Percentiles rank a stretch among this genome's conserved stretches.
Conservation (phyloP, 2,888 invertebrate species). For the Drosophila anomelani region DNA sequence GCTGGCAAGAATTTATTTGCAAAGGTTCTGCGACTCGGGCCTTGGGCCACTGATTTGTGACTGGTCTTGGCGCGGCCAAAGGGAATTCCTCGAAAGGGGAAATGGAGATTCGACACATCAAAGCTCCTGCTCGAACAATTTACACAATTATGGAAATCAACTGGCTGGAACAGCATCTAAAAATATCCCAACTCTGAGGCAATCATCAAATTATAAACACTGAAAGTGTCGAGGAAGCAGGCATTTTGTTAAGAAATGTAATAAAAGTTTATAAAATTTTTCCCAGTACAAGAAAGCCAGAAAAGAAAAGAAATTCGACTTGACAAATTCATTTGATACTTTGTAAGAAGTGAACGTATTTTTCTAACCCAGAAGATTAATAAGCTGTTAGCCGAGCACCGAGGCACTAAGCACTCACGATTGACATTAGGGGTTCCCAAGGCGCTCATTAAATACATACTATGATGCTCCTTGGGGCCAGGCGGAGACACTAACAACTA, state of each 20-base stretch:
- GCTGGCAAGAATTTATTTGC: slow-evolving; percentile 75
- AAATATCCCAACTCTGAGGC: slow-evolving; percentile 5
- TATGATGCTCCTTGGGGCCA: slow-evolving; percentile 10
- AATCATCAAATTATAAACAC: neutral
- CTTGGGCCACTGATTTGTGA: slow-evolving; percentile 64
- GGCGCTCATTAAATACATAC: slow-evolving; percentile 45
- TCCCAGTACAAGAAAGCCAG: neutral
- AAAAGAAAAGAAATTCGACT: neutral
- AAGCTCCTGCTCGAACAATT: slow-evolving; percentile 52
- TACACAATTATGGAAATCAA: slow-evolving; percentile 73
- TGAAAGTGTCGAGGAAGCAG: neutral
- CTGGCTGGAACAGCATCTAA: slow-evolving; percentile 14
- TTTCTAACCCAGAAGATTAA: slow-evolving; percentile 30
- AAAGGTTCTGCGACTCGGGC: slow-evolving; percentile 51
- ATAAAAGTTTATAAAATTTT: neutral
- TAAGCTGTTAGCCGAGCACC: slow-evolving; percentile 26
- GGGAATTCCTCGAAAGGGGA: slow-evolving; percentile 41
- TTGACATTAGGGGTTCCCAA: slow-evolving; percentile 44
- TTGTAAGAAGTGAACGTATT: slow-evolving; percentile 1
- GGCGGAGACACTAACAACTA: slow-evolving; percentile 68
- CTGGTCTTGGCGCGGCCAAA: slow-evolving; percentile 45
- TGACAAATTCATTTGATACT: slow-evolving; percentile 32
- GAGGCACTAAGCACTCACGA: slow-evolving; percentile 34
- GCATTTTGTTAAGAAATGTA: no score
- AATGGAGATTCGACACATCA: slow-evolving; percentile 47